These are phyloP conservation scores for Muntiacus muntjak DNA, from an alignment of 2,113 vertebrate species.

Conservation along the genomic window DNA sequence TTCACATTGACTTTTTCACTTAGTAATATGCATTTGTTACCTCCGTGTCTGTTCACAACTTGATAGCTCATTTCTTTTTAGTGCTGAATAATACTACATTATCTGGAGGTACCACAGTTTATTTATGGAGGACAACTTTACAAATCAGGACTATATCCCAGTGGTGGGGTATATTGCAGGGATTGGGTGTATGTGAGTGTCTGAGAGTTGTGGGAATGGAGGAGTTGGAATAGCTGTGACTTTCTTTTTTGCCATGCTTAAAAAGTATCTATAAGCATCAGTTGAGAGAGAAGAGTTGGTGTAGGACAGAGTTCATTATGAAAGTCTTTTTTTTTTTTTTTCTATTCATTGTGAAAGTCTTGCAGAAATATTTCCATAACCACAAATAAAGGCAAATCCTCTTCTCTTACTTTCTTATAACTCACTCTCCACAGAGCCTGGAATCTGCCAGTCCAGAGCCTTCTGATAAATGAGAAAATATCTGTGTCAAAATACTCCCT, in stretches of 20 bases:
- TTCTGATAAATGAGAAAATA: background rate
- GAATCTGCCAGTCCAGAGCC: background rate
- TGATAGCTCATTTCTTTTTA: background rate
- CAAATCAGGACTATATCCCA: background rate
- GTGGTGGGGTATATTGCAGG: accelerated
- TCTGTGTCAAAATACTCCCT: background rate
- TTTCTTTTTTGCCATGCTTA: background rate
- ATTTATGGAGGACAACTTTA: background rate
- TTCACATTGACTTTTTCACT: background rate
- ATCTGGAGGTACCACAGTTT: background rate
- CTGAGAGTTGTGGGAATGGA: background rate
- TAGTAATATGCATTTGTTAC: background rate
- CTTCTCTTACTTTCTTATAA: accelerated
- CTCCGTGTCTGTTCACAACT: background rate
- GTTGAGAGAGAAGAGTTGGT: background rate
- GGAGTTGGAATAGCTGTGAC: background rate
- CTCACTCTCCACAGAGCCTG: background rate
- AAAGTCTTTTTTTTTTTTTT: no score
- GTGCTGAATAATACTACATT: background rate
- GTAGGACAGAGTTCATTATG: background rate
- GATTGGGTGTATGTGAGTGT: accelerated
- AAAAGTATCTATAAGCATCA: background rate
- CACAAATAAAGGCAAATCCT: background rate
- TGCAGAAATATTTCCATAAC: background rate
- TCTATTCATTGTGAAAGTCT: background rate